phyloP scores from a whole-genome alignment of 2,113 vertebrate genomes.

The Mesembrinibis cayennensis region DNA sequence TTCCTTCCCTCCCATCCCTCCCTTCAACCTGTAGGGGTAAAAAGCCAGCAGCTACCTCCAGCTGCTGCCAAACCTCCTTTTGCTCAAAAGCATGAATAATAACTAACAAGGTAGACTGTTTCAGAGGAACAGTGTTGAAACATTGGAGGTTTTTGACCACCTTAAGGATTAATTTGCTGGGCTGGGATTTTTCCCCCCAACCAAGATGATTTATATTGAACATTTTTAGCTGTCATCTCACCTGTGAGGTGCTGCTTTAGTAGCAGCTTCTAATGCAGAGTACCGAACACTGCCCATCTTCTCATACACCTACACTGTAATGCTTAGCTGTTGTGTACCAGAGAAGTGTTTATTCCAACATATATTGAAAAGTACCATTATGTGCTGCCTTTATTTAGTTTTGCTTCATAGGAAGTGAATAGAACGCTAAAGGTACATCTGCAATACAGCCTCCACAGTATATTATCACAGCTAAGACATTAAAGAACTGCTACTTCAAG shows the following conservation, averaged over 20 bases:
- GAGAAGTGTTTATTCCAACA: not conserved
- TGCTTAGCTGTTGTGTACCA: not conserved
- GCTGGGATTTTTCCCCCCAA: not conserved
- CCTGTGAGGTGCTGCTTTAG: not conserved
- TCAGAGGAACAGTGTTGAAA: not conserved
- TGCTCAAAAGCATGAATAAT: not conserved
- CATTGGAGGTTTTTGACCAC: rapidly evolving
- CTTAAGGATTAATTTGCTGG: not conserved
- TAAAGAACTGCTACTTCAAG: not conserved
- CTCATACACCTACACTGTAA: not conserved
- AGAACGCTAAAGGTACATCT: not conserved
- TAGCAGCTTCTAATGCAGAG: not conserved
- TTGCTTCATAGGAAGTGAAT: not conserved
- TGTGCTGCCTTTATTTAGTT: not conserved
- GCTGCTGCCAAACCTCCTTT: not conserved
- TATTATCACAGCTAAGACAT: not conserved
- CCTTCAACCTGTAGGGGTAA: not conserved
- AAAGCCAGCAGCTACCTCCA: not conserved
- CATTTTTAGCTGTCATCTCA: not conserved
- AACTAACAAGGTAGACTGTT: not conserved
- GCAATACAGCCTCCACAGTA: not conserved
- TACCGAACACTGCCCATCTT: not conserved
- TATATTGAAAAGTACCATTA: not conserved
- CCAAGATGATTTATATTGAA: not conserved
- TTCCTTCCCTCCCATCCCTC: not conserved